These are phyloP conservation scores for Piezodorus guildinii DNA, from an alignment of 1,140 invertebrate genomes.

Conservation along the genomic window DNA sequence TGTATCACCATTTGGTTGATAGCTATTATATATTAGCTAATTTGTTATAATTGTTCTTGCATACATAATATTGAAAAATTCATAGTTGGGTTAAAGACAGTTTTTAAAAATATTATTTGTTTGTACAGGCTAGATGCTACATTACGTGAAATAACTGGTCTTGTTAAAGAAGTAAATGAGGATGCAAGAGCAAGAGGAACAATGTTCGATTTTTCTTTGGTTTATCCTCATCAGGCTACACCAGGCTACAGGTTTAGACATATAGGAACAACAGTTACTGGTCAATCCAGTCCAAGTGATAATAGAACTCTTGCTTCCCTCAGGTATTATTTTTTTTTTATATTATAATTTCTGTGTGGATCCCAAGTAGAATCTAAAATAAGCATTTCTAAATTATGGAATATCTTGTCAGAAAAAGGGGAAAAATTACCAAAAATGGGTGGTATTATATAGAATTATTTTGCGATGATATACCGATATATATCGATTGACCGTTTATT, in stretches of 20 bases:
- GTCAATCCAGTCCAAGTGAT: conserved; percentile 82
- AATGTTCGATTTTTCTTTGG: conserved; percentile 94
- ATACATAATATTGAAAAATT: too few relatives aligned
- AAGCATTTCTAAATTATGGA: too few relatives aligned
- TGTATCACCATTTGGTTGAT: too few relatives aligned
- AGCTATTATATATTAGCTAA: too few relatives aligned
- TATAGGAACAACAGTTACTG: conserved; percentile 87
- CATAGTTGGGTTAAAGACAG: too few relatives aligned
- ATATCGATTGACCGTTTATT: too few relatives aligned
- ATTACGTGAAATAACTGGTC: conserved; percentile 81
- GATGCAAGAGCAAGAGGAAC: conserved; percentile 91
- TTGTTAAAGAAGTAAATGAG: conserved; percentile 96
- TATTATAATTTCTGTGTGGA: too few relatives aligned
- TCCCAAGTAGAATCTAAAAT: too few relatives aligned
- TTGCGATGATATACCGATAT: too few relatives aligned
- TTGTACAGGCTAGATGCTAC: conserved; percentile 87
- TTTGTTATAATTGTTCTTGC: too few relatives aligned
- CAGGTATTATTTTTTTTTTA: conserved; percentile 31
- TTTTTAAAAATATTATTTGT: too few relatives aligned
- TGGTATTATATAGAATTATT: too few relatives aligned
- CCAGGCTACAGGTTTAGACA: conserved; percentile 82
- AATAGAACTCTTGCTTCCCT: conserved; percentile 76
- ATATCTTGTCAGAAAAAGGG: not conserved
- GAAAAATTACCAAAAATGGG: not conserved
- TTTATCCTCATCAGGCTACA: conserved; percentile 68